Evolutionary conservation across 2,797 vertebrate genomes (phyloP).

Genomic region (Urophycis tenuis): DNA sequence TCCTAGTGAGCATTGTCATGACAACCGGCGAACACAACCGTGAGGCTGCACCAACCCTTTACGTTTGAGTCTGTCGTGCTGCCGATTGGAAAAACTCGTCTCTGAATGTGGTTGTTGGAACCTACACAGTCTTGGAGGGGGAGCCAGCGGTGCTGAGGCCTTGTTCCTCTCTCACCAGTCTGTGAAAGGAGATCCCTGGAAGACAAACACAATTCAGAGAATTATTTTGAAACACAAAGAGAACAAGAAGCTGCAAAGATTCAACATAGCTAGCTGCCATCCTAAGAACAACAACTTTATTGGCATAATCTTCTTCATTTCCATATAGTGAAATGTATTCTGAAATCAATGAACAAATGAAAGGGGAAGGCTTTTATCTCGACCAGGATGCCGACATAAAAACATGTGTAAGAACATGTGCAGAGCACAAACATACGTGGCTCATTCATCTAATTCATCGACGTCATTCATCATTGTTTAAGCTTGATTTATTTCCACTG

Average conservation of each 20-base stretch:
- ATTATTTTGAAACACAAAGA: background rate
- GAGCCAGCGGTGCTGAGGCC: slow-evolving; percentile 69
- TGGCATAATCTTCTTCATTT: background rate
- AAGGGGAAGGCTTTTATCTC: background rate
- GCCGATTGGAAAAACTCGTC: background rate
- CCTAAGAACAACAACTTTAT: background rate
- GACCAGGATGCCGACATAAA: background rate
- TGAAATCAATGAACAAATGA: background rate
- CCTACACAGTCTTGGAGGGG: slow-evolving; percentile 82
- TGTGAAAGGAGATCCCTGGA: slow-evolving; percentile 89
- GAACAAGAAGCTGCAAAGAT: background rate
- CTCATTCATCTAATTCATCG: no score
- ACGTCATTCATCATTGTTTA: background rate
- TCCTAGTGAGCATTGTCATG: background rate
- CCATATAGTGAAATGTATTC: background rate
- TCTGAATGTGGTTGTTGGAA: slow-evolving; percentile 18
- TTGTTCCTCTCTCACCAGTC: slow-evolving; percentile 89
- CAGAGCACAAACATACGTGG: background rate
- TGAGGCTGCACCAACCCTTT: background rate
- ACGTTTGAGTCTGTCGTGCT: background rate
- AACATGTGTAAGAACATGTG: background rate
- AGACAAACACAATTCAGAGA: background rate
- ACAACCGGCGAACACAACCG: background rate
- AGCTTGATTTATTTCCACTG: slow-evolving; percentile 17
- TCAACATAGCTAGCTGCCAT: background rate